A percentile compares a stretch with the other conserved stretches of the same genome.
Conservation (phyloP, 2,113 vertebrate species). For the Hippocampus mohnikei region DNA sequence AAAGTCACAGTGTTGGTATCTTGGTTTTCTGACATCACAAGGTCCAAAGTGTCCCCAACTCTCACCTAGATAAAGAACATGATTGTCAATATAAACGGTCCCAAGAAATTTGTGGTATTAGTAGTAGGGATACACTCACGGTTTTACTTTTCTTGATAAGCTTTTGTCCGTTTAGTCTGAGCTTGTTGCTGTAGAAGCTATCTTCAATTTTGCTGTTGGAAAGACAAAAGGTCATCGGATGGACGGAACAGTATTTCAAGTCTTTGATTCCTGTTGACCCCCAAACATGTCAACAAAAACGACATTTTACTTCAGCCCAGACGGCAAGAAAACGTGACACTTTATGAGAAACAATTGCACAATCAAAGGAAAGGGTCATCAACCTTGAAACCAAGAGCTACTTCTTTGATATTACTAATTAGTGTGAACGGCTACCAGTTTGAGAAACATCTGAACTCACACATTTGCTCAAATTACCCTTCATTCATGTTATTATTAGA, state of each 20-base stretch:
- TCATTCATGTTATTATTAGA: too few relatives aligned
- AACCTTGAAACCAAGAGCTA: too few relatives aligned
- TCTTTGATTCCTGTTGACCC: background rate
- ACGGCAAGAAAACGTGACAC: too few relatives aligned
- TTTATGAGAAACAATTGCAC: too few relatives aligned
- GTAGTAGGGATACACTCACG: slow-evolving; percentile 65
- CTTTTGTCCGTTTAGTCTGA: slow-evolving; percentile 89
- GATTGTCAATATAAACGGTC: background rate
- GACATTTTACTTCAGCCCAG: too few relatives aligned
- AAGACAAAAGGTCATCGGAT: background rate
- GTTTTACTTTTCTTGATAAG: slow-evolving; percentile 95
- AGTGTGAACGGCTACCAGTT: too few relatives aligned
- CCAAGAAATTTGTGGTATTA: background rate
- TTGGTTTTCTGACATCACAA: slow-evolving; percentile 79
- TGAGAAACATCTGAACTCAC: too few relatives aligned
- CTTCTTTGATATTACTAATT: too few relatives aligned
- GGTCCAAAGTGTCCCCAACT: slow-evolving; percentile 86
- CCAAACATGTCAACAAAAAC: too few relatives aligned
- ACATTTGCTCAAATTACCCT: too few relatives aligned
- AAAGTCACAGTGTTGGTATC: slow-evolving; percentile 79
- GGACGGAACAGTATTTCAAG: background rate
- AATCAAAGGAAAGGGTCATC: too few relatives aligned
- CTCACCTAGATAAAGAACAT: slow-evolving; percentile 78
- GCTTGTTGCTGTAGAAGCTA: slow-evolving; percentile 86
- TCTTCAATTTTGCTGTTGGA: slow-evolving; percentile 91